A percentile compares a stretch with the other conserved stretches of the same genome.
Evolutionary conservation across 2,888 invertebrate species (phyloP).

Genomic region (Anorthoa munda): DNA sequence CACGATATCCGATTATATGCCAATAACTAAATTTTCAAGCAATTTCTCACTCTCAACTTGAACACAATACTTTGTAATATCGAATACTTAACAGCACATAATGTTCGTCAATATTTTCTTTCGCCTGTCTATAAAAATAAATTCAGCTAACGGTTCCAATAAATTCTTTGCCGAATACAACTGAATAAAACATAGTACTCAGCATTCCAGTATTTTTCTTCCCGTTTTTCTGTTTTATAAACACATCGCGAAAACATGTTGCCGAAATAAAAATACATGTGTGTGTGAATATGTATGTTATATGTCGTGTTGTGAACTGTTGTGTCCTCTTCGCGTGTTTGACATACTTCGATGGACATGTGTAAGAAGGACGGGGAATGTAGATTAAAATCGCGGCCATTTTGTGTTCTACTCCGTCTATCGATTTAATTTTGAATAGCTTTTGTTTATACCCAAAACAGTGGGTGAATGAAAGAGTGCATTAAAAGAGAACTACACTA

Average conservation of each 20-base stretch:
- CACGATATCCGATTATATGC: no score
- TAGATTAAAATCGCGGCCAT: neutral
- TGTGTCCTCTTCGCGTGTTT: neutral
- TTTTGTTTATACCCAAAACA: no score
- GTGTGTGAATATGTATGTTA: constrained; percentile 18
- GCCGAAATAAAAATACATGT: constrained; percentile 28
- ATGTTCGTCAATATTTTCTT: constrained; percentile 45
- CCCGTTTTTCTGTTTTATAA: constrained; percentile 31
- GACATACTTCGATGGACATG: neutral
- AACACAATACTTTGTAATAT: neutral
- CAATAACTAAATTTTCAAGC: no score
- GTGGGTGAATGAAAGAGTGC: no score
- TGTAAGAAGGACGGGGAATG: neutral
- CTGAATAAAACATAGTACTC: constrained; percentile 51
- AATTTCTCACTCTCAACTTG: neutral
- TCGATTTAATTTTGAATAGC: no score
- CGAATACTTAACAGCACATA: constrained; percentile 11
- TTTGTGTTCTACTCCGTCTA: neutral
- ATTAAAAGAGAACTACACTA: neutral
- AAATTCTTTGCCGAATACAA: constrained; percentile 47
- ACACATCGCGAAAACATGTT: constrained; percentile 33
- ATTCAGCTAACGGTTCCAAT: constrained; percentile 51
- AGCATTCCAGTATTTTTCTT: constrained; percentile 41
- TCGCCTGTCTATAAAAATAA: constrained; percentile 36
- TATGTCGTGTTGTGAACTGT: neutral